Evolutionary conservation across 2,113 vertebrate genomes (phyloP).

Genomic region (Murina feae): DNA sequence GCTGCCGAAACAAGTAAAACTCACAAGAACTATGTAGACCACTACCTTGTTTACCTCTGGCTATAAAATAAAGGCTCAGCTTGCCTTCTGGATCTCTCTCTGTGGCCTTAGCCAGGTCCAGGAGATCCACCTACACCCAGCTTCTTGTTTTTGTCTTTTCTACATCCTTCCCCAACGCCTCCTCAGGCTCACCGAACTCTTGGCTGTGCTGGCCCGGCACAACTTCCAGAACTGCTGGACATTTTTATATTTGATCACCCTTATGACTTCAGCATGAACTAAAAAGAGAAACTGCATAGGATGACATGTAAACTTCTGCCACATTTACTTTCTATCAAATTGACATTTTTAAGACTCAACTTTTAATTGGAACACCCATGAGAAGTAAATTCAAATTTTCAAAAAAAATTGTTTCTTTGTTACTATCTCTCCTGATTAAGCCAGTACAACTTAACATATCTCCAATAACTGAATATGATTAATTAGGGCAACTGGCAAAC

Average conservation of each 20-base stretch:
- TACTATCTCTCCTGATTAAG: background rate
- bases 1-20: too few species aligned
- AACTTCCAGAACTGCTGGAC: background rate
- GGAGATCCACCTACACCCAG: too few species aligned
- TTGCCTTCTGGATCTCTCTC: too few species aligned
- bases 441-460: background rate
- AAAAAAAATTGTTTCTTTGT: slow-evolving; percentile 1
- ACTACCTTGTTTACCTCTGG: too few species aligned
- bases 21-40: too few species aligned
- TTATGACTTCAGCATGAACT: background rate
- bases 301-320: background rate
- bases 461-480: background rate
- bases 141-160: too few species aligned
- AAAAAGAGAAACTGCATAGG: background rate
- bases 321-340: background rate
- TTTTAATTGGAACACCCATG: background rate
- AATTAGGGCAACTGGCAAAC: background rate
- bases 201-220: too few species aligned
- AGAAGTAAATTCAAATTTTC: background rate
- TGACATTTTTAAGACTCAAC: slow-evolving; percentile 17
- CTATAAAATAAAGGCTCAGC: too few species aligned
- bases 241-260: slow-evolving; percentile 17
- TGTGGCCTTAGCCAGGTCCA: too few species aligned
- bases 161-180: too few species aligned
- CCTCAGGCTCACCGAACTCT: too few species aligned